Evolutionary conservation across 1,140 invertebrate species (phyloP), one percentile per base, ranked within the genome.

Genomic region (Nylanderia fulva): DNA sequence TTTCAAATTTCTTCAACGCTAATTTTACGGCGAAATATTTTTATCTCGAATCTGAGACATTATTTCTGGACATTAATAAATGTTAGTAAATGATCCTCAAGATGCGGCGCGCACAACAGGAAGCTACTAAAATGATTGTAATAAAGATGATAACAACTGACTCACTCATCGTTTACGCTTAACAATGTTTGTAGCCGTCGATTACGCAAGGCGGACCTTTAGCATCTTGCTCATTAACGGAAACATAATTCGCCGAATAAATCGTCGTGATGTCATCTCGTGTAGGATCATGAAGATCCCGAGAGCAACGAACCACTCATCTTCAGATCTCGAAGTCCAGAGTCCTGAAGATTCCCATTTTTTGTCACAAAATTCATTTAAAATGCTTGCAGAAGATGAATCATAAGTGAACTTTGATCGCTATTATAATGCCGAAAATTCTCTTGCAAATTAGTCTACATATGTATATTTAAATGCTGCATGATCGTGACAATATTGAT

Each of bases 141-240:
- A 60, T 71, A 13, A n/a, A 15, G 52, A 82, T 18, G 27, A 82
- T 58, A 82, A 82, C 52, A 71, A 21, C 18, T 58, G 77, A 82
- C 77, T 82, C 77, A 71, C 36, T 71, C 48, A 7, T 71, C 48
- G 13, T 71, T 71, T 33, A 71, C 8, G 52, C 66, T 82, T 18
- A 60, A 72, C 52, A 60, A 84, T 82, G 84, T 33, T 56, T n/a
- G 39, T 63, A 58, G 61, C 36, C n/a, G 61, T 42, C 76, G 84
- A 86, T 90, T 89, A 87, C 60, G 79, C 52, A 79, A 88, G 80
- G 84, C 77, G 66, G 27, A 82, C 66, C 77, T 82, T 82, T 72
- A 72, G 18, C 77, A 60, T 82, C 71, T 71, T 27, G 66, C 36
- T 72, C 54, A 71, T 72, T 82, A 82, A 82, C 54, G 36, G 42